phyloP scores from a whole-genome alignment of 2,113 vertebrate genomes.

The Triplophysa siluroides region DNA sequence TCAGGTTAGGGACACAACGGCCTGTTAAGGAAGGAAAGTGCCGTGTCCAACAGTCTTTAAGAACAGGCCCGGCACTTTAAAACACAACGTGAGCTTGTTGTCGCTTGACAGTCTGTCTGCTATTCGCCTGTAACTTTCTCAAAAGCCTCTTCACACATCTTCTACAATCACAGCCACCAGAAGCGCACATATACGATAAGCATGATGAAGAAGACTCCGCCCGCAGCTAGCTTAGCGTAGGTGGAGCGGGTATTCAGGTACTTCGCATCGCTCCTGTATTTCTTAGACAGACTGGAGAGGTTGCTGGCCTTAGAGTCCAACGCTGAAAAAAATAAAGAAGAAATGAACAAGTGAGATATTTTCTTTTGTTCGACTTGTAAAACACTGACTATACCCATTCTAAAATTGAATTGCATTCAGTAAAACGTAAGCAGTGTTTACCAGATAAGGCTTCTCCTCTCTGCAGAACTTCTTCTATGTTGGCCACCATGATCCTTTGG shows the following conservation, averaged over 20 bases:
- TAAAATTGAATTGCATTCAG: too few relatives aligned
- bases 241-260: conserved; percentile 99
- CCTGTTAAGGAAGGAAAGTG: conserved; percentile 47
- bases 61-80: conserved; percentile 57
- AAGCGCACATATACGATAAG: conserved; percentile 96
- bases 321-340: conserved; percentile 71
- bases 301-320: conserved; percentile 98
- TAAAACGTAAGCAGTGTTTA: conserved; percentile 54
- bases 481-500: conserved; percentile 99
- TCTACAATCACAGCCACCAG: conserved; percentile 90
- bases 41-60: conserved; percentile 61
- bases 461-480: conserved; percentile 97
- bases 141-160: conserved; percentile 55
- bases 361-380: conserved; percentile 12
- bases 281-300: conserved; percentile 96
- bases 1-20: conserved; percentile 56
- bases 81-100: conserved; percentile 46
- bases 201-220: conserved; percentile 97
- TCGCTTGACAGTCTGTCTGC: conserved; percentile 43
- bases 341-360: neutral
- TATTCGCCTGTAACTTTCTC: conserved; percentile 53
- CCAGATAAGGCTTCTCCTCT: conserved; percentile 95
- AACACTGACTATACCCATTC: too few relatives aligned
- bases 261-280: conserved; percentile 96
- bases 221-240: conserved; percentile 93